Conservation (phyloP, 2,888 invertebrate genomes). For the Atherix ibis region DNA sequence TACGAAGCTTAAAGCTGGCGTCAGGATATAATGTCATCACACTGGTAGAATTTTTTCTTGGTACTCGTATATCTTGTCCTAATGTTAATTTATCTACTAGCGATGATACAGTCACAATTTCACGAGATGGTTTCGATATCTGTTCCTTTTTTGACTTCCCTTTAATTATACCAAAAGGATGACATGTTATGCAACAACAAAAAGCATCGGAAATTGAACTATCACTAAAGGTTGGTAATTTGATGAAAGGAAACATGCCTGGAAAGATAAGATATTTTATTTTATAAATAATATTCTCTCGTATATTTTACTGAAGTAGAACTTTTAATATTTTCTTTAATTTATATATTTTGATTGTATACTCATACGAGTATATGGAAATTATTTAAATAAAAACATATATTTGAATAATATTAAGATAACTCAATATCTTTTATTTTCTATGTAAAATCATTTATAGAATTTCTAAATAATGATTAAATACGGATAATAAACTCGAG, state of each 20-base stretch:
- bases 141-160: slow-evolving; percentile 1
- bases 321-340: too few species aligned
- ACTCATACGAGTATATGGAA: too few species aligned
- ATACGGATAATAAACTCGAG: too few species aligned
- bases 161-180: slow-evolving; percentile 8
- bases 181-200: slow-evolving; percentile 9
- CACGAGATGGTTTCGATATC: slow-evolving; percentile 6
- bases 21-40: neutral
- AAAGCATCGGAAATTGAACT: slow-evolving; percentile 7
- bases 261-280: slow-evolving; percentile 5
- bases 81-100: slow-evolving; percentile 10
- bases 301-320: too few species aligned
- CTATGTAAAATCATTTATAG: too few species aligned
- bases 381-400: too few species aligned
- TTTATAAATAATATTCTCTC: too few species aligned
- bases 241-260: slow-evolving; percentile 11
- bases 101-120: slow-evolving; percentile 13
- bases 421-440: too few species aligned
- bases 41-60: slow-evolving; percentile 1
- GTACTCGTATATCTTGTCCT: slow-evolving; percentile 1
- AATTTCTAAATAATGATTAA: too few species aligned
- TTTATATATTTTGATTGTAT: too few species aligned
- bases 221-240: slow-evolving; percentile 10
- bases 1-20: too few species aligned
- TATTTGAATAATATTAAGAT: too few species aligned